Percentiles rank a stretch among this genome's conserved stretches.
Conservation (phyloP, 2,888 invertebrate genomes). For the Caenorhabditis parvicauda region DNA sequence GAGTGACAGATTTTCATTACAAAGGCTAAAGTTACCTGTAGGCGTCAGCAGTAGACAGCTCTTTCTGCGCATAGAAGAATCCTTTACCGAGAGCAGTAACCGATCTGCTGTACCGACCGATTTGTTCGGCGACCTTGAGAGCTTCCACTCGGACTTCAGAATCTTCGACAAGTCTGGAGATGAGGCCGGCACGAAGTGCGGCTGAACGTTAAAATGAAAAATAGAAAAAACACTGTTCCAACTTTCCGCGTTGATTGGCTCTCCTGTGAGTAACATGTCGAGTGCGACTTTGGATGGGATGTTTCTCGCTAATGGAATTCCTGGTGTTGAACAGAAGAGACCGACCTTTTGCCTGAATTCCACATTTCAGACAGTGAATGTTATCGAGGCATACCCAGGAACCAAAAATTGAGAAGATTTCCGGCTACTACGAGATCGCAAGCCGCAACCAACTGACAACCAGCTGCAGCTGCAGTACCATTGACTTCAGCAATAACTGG, state of each 20-base stretch:
- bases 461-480: slow-evolving; percentile 85
- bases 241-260: slow-evolving; percentile 75
- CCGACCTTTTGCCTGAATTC: slow-evolving; percentile 82
- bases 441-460: slow-evolving; percentile 87
- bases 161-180: slow-evolving; percentile 71
- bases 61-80: slow-evolving; percentile 83
- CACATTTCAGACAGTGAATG: too few species aligned
- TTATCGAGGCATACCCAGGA: slow-evolving; percentile 75
- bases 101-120: slow-evolving; percentile 77
- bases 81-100: slow-evolving; percentile 83
- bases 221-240: neutral
- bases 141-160: slow-evolving; percentile 65
- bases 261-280: slow-evolving; percentile 90
- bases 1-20: neutral
- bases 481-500: slow-evolving; percentile 22
- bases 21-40: slow-evolving; percentile 68
- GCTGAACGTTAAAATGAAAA: slow-evolving; percentile 68
- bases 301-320: slow-evolving; percentile 80
- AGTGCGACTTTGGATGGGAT: slow-evolving; percentile 79
- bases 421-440: slow-evolving; percentile 88
- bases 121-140: slow-evolving; percentile 73
- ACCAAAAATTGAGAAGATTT: slow-evolving; percentile 84
- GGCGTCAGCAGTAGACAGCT: slow-evolving; percentile 74
- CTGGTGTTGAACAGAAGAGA: slow-evolving; percentile 93
- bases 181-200: slow-evolving; percentile 78